Evolutionary conservation across 2,797 vertebrate genomes (phyloP), one percentile per base, ranked within the genome.

Genomic region (Diglossa cyanea): DNA sequence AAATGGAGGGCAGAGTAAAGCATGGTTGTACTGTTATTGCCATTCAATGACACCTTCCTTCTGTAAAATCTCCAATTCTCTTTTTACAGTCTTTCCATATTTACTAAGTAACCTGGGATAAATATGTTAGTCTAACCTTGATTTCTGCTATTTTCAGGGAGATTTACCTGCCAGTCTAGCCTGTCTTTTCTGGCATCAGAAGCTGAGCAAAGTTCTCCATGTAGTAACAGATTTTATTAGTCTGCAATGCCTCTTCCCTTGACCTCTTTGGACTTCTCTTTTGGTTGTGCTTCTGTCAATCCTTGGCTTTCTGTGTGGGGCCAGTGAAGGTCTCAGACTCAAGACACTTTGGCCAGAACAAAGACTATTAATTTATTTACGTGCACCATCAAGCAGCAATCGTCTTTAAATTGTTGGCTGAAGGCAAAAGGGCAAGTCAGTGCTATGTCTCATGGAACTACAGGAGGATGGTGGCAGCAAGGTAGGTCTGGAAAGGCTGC

Each of bases 111-210:
- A 65, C 31, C 40, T 30, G 68, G 75, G 54, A 81, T 68, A 80
- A 94, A 74, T 65, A 85, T 9, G 40, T 71, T 88, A 42, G 42
- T 91, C 71, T 87, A 82, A 71, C 58, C 77, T 86, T 80, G 62
- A 58, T 89, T 87, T 91, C 68, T 17, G 2, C 84, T 68, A 17
- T 75, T 88, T 93, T 87, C 78, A 87, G 76, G 23, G 88, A 92
- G 91, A 91, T 91, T 96, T 94, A 90, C 84, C 72, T 87, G 81
- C 47, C 84, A 92, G 45, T 72, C 82, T 61, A 48, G 65, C 20
- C 50, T 91, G 65, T 77, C 65, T 78, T 65, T 94, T 86, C 75
- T 39, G 68, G 31, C 72, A 87, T 65, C 61, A 80, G 47, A 91
- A 94, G 58, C 7, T 93, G 93, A 95, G 54, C 73, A 45, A 92